A percentile compares a stretch with the other conserved stretches of the same genome.
phyloP scores from a whole-genome alignment of 2,797 vertebrate species.

The Melanotaenia maccullochi region DNA sequence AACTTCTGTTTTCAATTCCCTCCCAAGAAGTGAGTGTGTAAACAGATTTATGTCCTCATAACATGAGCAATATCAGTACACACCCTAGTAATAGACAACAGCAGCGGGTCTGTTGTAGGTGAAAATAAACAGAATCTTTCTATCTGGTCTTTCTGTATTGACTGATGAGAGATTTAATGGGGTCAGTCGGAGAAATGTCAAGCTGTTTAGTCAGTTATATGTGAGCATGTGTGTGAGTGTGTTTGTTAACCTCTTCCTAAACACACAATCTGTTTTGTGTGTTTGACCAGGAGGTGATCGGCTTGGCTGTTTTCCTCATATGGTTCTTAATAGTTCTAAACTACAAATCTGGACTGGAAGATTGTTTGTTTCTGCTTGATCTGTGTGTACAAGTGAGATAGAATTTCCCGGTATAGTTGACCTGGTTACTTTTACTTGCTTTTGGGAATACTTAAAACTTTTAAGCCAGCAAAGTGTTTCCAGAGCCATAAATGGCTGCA shows the following conservation, averaged over 20 bases:
- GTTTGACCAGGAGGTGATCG: conserved; percentile 59
- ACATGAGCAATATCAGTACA: background rate
- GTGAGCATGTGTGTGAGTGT: conserved; percentile 20
- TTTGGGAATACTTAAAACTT: conserved; percentile 2
- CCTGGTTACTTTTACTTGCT: conserved; percentile 1
- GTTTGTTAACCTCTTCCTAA: conserved; percentile 40
- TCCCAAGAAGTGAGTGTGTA: background rate
- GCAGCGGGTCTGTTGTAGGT: background rate
- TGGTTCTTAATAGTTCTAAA: conserved; percentile 52
- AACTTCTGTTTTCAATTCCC: background rate
- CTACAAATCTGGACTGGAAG: conserved; percentile 41
- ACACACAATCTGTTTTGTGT: conserved; percentile 58
- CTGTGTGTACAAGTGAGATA: conserved; percentile 2
- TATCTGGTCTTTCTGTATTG: conserved; percentile 14
- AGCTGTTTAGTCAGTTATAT: conserved; percentile 38
- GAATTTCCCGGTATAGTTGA: background rate
- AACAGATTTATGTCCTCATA: background rate
- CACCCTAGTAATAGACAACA: background rate
- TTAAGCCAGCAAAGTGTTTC: conserved; percentile 54
- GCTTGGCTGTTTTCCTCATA: conserved; percentile 65
- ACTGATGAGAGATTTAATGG: conserved; percentile 22
- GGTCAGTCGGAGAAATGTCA: conserved; percentile 37
- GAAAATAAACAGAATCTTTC: conserved; percentile 23
- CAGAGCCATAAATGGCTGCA: conserved; percentile 47
- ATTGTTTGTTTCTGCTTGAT: conserved; percentile 32